Evolutionary conservation across 1,140 invertebrate genomes (phyloP).

Genomic region (Dreissena rostriformis): DNA sequence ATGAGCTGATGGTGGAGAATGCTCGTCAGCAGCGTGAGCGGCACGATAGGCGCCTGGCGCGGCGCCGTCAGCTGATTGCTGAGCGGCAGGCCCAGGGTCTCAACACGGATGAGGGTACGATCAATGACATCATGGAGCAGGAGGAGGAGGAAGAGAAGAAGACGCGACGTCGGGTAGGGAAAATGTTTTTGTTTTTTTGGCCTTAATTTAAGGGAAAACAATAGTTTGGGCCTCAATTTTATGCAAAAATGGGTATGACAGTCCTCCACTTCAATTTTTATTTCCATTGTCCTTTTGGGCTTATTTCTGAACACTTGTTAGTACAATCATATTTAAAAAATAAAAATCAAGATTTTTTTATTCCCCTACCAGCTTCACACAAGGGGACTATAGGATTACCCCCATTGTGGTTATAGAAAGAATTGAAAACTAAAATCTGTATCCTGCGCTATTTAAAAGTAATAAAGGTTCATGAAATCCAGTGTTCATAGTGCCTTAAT

Average conservation of each 20-base stretch:
- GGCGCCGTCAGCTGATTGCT: constrained; percentile 62
- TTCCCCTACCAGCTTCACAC: no score
- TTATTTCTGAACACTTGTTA: no score
- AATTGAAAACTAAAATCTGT: no score
- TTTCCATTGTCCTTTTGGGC: no score
- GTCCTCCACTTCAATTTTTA: neutral
- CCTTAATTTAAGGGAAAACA: neutral
- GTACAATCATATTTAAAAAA: no score
- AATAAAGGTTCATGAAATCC: no score
- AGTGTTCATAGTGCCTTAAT: no score
- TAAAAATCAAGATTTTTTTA: no score
- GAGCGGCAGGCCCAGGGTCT: constrained; percentile 72
- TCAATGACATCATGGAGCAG: constrained; percentile 68
- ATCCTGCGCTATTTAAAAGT: no score
- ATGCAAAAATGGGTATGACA: neutral
- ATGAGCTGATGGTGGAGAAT: constrained; percentile 65
- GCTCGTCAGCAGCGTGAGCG: constrained; percentile 64
- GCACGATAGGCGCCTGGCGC: constrained; percentile 61
- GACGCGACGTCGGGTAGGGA: constrained; percentile 64
- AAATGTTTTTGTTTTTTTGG: neutral
- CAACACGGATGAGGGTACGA: constrained; percentile 66
- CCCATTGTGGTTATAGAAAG: no score
- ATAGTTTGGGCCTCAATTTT: neutral
- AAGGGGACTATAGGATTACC: no score
- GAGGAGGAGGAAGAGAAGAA: constrained; percentile 65